A percentile compares a stretch with the other conserved stretches of the same genome.
Evolutionary conservation across 2,113 vertebrate genomes (phyloP).

Genomic region (Microtus richardsoni): DNA sequence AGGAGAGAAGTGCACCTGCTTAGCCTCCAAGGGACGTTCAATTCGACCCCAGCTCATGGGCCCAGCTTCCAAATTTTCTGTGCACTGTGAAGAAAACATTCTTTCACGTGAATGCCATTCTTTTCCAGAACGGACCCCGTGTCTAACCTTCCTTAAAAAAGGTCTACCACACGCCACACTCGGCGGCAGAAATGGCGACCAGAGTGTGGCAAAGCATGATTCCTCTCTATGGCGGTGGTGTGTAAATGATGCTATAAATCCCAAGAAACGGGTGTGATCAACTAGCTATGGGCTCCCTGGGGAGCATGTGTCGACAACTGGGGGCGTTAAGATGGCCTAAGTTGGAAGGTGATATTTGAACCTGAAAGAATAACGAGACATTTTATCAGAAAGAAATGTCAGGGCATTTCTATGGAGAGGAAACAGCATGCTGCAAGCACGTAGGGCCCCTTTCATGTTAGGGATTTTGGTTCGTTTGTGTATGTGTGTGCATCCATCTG

Average conservation of each 20-base stretch:
- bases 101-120: background rate
- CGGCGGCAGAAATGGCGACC: background rate
- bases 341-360: slow-evolving; percentile 43
- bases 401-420: background rate
- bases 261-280: background rate
- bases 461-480: background rate
- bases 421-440: background rate
- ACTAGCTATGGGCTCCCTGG: background rate
- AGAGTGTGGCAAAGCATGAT: background rate
- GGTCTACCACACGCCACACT: background rate
- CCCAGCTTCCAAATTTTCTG: background rate
- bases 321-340: background rate
- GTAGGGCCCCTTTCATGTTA: background rate
- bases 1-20: background rate
- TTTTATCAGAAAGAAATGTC: slow-evolving; percentile 64
- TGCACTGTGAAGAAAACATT: background rate
- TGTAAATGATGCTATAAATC: slow-evolving; percentile 7
- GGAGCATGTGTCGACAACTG: slow-evolving; percentile 9
- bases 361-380: slow-evolving; percentile 4
- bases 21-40: background rate
- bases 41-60: background rate
- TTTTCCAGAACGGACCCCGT: background rate
- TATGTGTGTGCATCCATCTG: background rate
- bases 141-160: background rate
- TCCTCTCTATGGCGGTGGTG: background rate